Percentiles rank a stretch among this genome's conserved stretches.
Evolutionary conservation across 2,113 vertebrate genomes (phyloP).

Genomic region (Sialia sialis): DNA sequence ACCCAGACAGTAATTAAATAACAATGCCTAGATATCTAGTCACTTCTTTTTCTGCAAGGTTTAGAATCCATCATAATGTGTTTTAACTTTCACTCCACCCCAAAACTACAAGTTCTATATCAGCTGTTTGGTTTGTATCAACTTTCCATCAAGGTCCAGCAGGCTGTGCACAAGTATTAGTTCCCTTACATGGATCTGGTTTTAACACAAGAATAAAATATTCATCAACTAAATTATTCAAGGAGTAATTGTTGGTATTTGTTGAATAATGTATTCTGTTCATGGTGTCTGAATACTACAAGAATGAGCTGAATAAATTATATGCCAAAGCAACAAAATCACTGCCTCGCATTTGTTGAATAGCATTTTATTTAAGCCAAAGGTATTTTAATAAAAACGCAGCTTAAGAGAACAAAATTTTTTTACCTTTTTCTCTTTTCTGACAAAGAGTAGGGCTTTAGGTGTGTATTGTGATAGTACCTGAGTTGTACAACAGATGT

Average conservation of each 20-base stretch:
- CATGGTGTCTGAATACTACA: conserved; percentile 1
- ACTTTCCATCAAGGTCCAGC: background rate
- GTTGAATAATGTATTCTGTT: conserved; percentile 47
- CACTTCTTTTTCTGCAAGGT: background rate
- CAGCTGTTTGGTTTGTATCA: background rate
- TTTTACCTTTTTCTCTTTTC: background rate
- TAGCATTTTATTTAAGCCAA: background rate
- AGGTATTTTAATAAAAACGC: background rate
- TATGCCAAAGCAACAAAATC: conserved; percentile 7
- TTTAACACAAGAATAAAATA: conserved; percentile 25
- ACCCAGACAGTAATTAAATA: background rate
- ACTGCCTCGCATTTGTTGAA: background rate
- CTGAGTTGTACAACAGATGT: background rate
- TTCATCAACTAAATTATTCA: conserved; percentile 57
- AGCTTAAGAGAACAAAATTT: background rate
- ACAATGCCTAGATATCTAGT: background rate
- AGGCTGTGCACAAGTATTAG: background rate
- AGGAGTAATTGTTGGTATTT: conserved; percentile 51
- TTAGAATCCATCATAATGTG: background rate
- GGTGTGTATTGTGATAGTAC: background rate
- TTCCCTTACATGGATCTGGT: background rate
- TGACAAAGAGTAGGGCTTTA: background rate
- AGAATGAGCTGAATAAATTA: conserved; percentile 42
- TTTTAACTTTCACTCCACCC: background rate
- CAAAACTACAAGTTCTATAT: background rate